Percentiles rank a stretch among this genome's conserved stretches.
phyloP scores from a whole-genome alignment of 2,113 vertebrate species.

The Pterocles burchelli region DNA sequence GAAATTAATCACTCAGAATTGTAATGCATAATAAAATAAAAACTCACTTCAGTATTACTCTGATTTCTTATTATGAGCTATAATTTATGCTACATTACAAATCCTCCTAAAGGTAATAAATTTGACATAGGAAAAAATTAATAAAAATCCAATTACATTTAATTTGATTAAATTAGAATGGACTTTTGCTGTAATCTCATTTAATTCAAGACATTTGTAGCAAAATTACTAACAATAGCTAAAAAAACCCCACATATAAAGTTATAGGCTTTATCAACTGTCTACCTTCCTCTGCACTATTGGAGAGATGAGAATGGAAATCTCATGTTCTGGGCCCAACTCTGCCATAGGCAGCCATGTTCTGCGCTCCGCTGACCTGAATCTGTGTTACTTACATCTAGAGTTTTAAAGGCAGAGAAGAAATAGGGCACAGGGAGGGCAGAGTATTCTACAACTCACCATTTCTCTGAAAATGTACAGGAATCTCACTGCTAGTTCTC shows the following conservation, averaged over 20 bases:
- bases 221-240: background rate
- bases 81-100: constrained; percentile 11
- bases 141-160: constrained; percentile 49
- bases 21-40: constrained; percentile 40
- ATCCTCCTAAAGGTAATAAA: constrained; percentile 49
- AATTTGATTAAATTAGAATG: constrained; percentile 47
- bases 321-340: background rate
- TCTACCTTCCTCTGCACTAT: background rate
- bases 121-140: constrained; percentile 32
- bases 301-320: background rate
- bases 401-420: background rate
- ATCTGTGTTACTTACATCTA: background rate
- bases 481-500: background rate
- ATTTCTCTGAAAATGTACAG: background rate
- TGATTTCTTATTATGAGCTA: constrained; percentile 18
- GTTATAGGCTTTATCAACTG: background rate
- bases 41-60: constrained; percentile 23
- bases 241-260: fast-evolving
- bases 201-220: constrained; percentile 26
- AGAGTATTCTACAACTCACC: background rate
- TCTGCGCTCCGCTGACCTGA: background rate
- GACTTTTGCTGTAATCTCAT: constrained; percentile 22
- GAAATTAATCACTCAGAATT: constrained; percentile 15
- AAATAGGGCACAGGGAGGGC: background rate
- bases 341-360: background rate